phyloP scores from a whole-genome alignment of 2,888 invertebrate genomes.

The Pinctada fucata region DNA sequence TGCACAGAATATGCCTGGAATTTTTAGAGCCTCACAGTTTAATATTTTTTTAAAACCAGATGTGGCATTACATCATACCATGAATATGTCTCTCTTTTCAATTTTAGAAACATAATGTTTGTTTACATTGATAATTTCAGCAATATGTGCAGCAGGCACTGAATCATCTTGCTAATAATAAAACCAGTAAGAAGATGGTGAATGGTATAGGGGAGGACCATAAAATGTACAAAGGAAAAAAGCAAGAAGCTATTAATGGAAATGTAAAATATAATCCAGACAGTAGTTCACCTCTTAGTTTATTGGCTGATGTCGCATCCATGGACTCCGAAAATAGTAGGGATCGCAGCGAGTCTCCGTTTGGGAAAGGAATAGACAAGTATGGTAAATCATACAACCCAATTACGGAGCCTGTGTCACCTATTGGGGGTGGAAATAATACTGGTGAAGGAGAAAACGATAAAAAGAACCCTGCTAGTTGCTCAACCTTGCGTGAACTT shows the following conservation, averaged over 20 bases:
- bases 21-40: no score
- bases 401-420: constrained; percentile 61
- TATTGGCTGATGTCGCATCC: constrained; percentile 84
- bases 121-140: constrained; percentile 25
- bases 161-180: constrained; percentile 59
- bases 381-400: constrained; percentile 58
- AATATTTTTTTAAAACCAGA: no score
- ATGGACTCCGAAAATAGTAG: constrained; percentile 76
- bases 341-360: constrained; percentile 60
- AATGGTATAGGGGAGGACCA: constrained; percentile 72
- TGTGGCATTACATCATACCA: no score
- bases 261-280: constrained; percentile 64
- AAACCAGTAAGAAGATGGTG: constrained; percentile 63
- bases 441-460: constrained; percentile 44
- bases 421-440: constrained; percentile 48
- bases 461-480: constrained; percentile 79
- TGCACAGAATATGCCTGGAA: no score
- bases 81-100: no score
- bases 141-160: constrained; percentile 67
- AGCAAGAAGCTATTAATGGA: constrained; percentile 49
- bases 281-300: constrained; percentile 79
- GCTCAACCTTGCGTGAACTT: constrained; percentile 88
- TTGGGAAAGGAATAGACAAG: constrained; percentile 52
- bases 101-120: no score
- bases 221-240: constrained; percentile 53